Evolutionary conservation across 2,113 vertebrate species (phyloP).

Genomic region (Myanophis thanlyinensis): DNA sequence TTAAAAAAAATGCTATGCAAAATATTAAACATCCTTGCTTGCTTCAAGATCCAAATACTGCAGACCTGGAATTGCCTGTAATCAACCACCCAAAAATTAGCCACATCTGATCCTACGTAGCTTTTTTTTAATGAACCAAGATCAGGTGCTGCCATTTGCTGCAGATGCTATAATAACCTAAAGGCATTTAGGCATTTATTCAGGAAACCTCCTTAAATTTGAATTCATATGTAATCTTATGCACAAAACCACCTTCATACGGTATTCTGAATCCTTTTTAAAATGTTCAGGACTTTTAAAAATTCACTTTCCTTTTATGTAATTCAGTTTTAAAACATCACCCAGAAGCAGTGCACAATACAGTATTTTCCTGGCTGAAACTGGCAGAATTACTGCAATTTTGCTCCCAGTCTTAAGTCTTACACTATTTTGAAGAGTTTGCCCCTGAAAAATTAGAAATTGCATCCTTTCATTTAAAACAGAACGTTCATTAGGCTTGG

Average conservation of each 20-base stretch:
- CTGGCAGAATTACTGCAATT: constrained; percentile 9
- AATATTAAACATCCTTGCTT: background rate
- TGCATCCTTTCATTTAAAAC: background rate
- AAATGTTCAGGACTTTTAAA: background rate
- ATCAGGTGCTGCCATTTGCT: background rate
- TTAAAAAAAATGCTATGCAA: background rate
- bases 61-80: background rate
- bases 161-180: too few relatives aligned
- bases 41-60: background rate
- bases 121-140: background rate
- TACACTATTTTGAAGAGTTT: background rate
- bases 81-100: background rate
- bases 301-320: background rate
- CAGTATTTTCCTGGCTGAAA: constrained; percentile 23
- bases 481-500: background rate
- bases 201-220: background rate
- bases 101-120: background rate
- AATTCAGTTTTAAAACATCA: background rate
- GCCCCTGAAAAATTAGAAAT: background rate
- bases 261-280: background rate
- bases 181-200: background rate
- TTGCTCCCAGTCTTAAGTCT: background rate
- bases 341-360: background rate
- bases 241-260: background rate
- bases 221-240: background rate